Base-by-base conservation (phyloP, 2,888 invertebrate species). In the Trimorus sp. region DNA sequence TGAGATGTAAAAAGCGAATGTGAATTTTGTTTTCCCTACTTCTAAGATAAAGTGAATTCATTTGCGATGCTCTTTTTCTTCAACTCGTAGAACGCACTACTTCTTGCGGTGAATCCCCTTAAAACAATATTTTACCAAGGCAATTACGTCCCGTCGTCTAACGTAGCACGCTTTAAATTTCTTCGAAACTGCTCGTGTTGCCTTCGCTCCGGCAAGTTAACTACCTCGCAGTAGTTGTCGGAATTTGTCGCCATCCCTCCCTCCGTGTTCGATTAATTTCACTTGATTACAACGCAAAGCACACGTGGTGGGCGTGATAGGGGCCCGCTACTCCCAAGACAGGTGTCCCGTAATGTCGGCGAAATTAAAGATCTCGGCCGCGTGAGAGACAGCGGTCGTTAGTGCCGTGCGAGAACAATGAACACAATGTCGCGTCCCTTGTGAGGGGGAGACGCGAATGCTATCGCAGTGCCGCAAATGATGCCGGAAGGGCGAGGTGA, bases 401-500 rank as follows among this genome's bases (percentile, higher is more conserved):
- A 88, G 84, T 86, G 82, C 84, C 75, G 71, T 79, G 80, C 80
- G 80, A 79, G 87, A 86, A 89, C 89, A 87, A 88, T 85, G 88
- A 85, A 85, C 82, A 86, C 86, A 86, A 89, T 88, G 87, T 88
- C 86, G 83, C 83, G 84, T 79, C 84, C 81, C 73, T 80, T 76
- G n/a, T 60, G 79, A 79, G 75, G 70, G 26, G 81, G 83, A 78
- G 85, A 82, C 85, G 86, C 85, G 86, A 85, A 86, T 87, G 88
- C 88, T 89, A 89, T 89, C 89, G 86, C 86, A 82, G 80, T 79
- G 84, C 83, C 85, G 84, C 87, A 88, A 88, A 87, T 88, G 87
- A 89, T 85, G 84, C 83, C 79, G 71, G 58, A 84, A 86, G 87
- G 87, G 87, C 86, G 83, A 81, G 83, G 68, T 51, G 37, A 16